These are phyloP conservation scores for Ectropis crepuscularia DNA, from an alignment of 2,888 invertebrate genomes.

Conservation along the genomic window DNA sequence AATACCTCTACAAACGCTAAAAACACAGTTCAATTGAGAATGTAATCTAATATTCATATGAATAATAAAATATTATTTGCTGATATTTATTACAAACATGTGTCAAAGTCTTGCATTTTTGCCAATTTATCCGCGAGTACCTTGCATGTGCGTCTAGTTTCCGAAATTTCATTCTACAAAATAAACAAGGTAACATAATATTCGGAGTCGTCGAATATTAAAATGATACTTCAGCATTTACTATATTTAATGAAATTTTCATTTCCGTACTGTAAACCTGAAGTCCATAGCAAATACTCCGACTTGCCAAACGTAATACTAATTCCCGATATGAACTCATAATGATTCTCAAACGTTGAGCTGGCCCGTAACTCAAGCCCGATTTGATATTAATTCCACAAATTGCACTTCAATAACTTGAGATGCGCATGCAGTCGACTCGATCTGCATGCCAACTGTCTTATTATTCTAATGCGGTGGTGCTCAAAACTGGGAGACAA, in stretches of 20 bases:
- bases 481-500: constrained; percentile 5
- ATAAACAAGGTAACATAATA: no score
- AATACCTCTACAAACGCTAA: no score
- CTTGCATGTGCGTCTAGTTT: no score
- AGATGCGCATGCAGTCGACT: constrained; percentile 3
- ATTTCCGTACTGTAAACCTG: neutral
- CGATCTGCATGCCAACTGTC: constrained; percentile 23
- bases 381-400: constrained; percentile 25
- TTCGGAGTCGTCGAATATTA: no score
- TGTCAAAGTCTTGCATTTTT: no score
- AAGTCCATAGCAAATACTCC: constrained; percentile 9
- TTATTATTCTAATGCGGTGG: constrained; percentile 19
- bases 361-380: constrained; percentile 10
- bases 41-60: no score
- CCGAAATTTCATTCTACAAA: no score
- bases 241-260: neutral
- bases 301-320: constrained; percentile 5
- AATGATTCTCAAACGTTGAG: constrained; percentile 15
- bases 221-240: no score
- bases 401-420: constrained; percentile 26
- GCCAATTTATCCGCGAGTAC: no score
- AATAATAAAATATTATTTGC: no score
- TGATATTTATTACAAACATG: no score
- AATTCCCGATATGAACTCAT: constrained; percentile 15
- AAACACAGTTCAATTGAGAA: no score